Evolutionary conservation across 2,888 invertebrate genomes (phyloP), one percentile per base, ranked within the genome.

Genomic region (Brachyopa scutellaris): DNA sequence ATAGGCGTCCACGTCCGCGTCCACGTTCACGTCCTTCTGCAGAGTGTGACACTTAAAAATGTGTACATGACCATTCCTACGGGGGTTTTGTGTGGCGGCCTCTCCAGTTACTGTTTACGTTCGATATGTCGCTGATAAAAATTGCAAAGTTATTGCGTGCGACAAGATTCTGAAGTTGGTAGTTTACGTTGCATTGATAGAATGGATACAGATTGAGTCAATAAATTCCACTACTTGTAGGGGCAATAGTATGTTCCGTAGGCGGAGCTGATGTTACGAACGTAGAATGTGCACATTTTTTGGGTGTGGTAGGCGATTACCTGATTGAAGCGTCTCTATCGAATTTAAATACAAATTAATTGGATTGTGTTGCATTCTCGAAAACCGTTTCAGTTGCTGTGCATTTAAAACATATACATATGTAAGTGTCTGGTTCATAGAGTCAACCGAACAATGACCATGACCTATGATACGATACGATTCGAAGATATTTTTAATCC

Each of bases 51-150:
- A 77, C 55, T 57, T 55, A 62, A 47, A 38, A 55, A 62, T 55
- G 42, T 26, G 38, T 19, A 31, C 8, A 2, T 31, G 11, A 36
- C 15, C 19, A 62, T 62, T 55, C 33, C 21, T 11, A 19, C 13
- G 59, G 64, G 57, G 47, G 11, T 5, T 55, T 62, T 17, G 31
- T 11, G 33, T 17, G 42, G 33, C 59, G 36, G 66, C 67, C 74
- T 74, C 74, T 67, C 40, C 49, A 38, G 47, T 66, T 57, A 57
- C 74, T 66, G 66, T 67, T 74, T 51, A 51, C 57, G 36, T 67
- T 64, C 36, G 73, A 73, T 73, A 78, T 72, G 42, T 64, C 49
- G 45, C 64, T 73, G 78, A 79, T 79, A 79, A 79, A 79, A 67
- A 73, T 66, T 66, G 66, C 53, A 66, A 79, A 79, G 19, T 79